Conservation (phyloP, 2,888 invertebrate genomes). For the Trissonchulus latispiculum region DNA sequence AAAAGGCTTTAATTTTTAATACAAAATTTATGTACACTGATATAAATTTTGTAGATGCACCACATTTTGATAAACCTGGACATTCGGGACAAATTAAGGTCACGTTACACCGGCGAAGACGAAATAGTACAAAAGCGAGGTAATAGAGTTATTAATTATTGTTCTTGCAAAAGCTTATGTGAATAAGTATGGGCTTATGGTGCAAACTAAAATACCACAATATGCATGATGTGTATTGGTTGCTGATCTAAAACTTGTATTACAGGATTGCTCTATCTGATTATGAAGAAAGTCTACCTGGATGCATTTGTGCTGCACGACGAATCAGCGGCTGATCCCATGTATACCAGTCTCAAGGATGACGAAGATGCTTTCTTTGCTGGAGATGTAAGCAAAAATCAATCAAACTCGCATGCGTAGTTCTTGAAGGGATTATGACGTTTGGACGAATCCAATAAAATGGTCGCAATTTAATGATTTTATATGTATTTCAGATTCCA, state of each 20-base stretch:
- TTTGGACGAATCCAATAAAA: too few relatives aligned
- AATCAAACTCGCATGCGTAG: too few relatives aligned
- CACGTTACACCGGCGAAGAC: slow-evolving; percentile 2
- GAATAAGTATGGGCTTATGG: too few relatives aligned
- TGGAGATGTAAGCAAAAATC: too few relatives aligned
- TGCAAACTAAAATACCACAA: too few relatives aligned
- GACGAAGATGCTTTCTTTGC: slow-evolving; percentile 16
- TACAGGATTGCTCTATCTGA: slow-evolving; percentile 44
- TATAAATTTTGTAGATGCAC: slow-evolving; percentile 42
- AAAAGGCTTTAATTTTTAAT: too few relatives aligned
- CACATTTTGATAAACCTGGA: slow-evolving; percentile 44
- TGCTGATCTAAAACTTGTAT: neutral
- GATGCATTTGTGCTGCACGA: slow-evolving; percentile 44
- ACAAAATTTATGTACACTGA: too few relatives aligned
- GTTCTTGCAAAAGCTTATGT: too few relatives aligned
- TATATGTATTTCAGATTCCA: slow-evolving; percentile 5
- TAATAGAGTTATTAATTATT: too few relatives aligned
- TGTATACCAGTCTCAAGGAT: neutral
- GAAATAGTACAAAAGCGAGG: slow-evolving; percentile 4
- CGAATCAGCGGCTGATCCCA: slow-evolving; percentile 31
- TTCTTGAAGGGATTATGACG: too few relatives aligned
- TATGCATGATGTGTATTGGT: too few relatives aligned
- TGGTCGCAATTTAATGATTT: too few relatives aligned
- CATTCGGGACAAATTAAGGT: slow-evolving; percentile 29
- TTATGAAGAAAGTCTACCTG: slow-evolving; percentile 39